A percentile compares a stretch with the other conserved stretches of the same genome.
Evolutionary conservation across 2,888 invertebrate species (phyloP).

Genomic region (Biston stratarius): DNA sequence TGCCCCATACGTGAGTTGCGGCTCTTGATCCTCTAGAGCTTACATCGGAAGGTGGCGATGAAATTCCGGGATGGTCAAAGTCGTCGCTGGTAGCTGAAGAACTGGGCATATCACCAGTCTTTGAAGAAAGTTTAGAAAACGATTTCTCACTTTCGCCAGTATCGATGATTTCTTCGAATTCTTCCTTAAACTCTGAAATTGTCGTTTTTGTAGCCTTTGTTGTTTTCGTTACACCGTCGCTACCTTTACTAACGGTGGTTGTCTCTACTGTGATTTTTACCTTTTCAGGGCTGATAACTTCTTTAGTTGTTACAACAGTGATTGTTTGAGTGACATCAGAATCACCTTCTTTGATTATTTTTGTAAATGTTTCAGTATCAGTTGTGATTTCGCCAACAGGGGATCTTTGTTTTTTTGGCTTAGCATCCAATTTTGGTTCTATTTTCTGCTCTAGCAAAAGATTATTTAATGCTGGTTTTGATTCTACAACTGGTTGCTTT

Average conservation of each 20-base stretch:
- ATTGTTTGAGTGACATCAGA: conserved; percentile 80
- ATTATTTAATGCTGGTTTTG: conserved; percentile 57
- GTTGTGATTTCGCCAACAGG: conserved; percentile 81
- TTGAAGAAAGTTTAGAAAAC: conserved; percentile 79
- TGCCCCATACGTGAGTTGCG: conserved; percentile 83
- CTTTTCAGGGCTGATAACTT: conserved; percentile 82
- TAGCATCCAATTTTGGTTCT: conserved; percentile 55
- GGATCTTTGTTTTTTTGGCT: conserved; percentile 73
- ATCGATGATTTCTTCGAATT: conserved; percentile 80
- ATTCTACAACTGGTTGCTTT: conserved; percentile 63
- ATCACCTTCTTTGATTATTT: conserved; percentile 76
- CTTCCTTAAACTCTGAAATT: conserved; percentile 81
- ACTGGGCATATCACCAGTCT: conserved; percentile 84
- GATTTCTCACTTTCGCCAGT: conserved; percentile 82
- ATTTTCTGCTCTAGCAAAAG: conserved; percentile 58
- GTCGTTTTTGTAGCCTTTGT: conserved; percentile 83
- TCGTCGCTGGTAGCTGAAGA: conserved; percentile 89
- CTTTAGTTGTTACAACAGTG: conserved; percentile 81
- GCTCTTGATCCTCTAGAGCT: conserved; percentile 87
- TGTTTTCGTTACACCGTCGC: conserved; percentile 80
- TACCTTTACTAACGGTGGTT: conserved; percentile 78
- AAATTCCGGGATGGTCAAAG: conserved; percentile 83
- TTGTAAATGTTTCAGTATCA: conserved; percentile 79
- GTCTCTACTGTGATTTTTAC: conserved; percentile 80
- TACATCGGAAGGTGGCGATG: conserved; percentile 87